These are phyloP conservation scores for Grammomys dolichurus DNA, from an alignment of 2,113 vertebrate genomes.

Conservation along the genomic window DNA sequence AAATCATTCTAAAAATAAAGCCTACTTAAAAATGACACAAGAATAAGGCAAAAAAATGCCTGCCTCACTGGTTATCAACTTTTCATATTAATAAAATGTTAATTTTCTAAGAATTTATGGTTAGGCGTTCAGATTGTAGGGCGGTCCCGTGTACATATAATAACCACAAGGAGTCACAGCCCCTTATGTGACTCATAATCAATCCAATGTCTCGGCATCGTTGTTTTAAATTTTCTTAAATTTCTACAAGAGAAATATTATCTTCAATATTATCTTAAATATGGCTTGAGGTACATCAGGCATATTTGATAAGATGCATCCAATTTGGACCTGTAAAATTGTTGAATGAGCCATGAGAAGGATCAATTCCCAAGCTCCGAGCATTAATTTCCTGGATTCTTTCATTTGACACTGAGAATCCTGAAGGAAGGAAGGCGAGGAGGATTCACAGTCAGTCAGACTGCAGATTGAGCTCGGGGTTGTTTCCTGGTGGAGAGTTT, in stretches of 20 bases:
- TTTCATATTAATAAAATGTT: background rate
- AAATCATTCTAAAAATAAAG: background rate
- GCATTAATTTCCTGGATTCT: slow-evolving; percentile 21
- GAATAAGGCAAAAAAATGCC: background rate
- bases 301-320: background rate
- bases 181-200: background rate
- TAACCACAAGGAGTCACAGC: background rate
- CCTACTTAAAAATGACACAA: background rate
- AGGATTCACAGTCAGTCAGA: background rate
- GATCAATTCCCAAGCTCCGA: background rate
- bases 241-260: background rate
- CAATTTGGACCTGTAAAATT: background rate
- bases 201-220: background rate
- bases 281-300: background rate
- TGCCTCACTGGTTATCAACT: background rate
- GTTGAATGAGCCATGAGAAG: background rate
- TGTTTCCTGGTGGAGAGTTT: background rate
- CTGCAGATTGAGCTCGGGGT: background rate
- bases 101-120: background rate
- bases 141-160: background rate
- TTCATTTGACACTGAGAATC: background rate
- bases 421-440: background rate
- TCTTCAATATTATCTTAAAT: background rate
- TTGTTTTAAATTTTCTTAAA: slow-evolving; percentile 20
- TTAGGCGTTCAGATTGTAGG: slow-evolving; percentile 6